These are phyloP conservation scores for Idaea dimidiata DNA, from an alignment of 2,888 invertebrate genomes.

Conservation along the genomic window DNA sequence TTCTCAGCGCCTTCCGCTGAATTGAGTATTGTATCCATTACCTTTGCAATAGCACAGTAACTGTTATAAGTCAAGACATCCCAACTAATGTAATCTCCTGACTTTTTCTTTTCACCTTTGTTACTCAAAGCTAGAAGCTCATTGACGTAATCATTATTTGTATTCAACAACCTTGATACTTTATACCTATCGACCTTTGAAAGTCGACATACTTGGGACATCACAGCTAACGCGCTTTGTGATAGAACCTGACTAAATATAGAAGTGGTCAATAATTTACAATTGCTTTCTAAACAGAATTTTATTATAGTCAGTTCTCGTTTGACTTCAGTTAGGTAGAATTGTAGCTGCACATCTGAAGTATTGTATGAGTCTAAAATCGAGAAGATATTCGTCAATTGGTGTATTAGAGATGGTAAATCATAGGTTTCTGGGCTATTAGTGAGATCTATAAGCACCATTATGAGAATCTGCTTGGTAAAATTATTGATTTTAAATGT, in stretches of 20 bases:
- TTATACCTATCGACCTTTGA: slow-evolving; percentile 75
- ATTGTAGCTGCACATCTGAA: slow-evolving; percentile 65
- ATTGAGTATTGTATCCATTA: slow-evolving; percentile 72
- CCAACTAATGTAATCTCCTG: slow-evolving; percentile 51
- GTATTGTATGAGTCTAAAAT: slow-evolving; percentile 70
- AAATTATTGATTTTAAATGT: slow-evolving; percentile 75
- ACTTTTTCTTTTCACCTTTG: slow-evolving; percentile 40
- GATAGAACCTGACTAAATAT: slow-evolving; percentile 69
- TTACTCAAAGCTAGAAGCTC: slow-evolving; percentile 56
- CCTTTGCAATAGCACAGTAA: slow-evolving; percentile 74
- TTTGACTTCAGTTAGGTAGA: slow-evolving; percentile 74
- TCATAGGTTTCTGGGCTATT: slow-evolving; percentile 73
- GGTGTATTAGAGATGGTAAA: slow-evolving; percentile 65
- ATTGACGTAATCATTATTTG: slow-evolving; percentile 67
- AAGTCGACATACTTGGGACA: slow-evolving; percentile 75
- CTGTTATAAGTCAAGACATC: slow-evolving; percentile 74
- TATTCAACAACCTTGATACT: slow-evolving; percentile 68
- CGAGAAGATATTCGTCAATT: slow-evolving; percentile 71
- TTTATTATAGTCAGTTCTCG: slow-evolving; percentile 73
- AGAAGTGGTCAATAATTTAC: slow-evolving; percentile 74
- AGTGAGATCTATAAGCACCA: slow-evolving; percentile 73
- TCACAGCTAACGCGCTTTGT: slow-evolving; percentile 72
- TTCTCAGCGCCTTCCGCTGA: slow-evolving; percentile 56
- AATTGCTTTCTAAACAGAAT: slow-evolving; percentile 74
- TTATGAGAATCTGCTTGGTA: slow-evolving; percentile 73